phyloP scores from a whole-genome alignment of 2,113 vertebrate genomes.

The Gallinago media region DNA sequence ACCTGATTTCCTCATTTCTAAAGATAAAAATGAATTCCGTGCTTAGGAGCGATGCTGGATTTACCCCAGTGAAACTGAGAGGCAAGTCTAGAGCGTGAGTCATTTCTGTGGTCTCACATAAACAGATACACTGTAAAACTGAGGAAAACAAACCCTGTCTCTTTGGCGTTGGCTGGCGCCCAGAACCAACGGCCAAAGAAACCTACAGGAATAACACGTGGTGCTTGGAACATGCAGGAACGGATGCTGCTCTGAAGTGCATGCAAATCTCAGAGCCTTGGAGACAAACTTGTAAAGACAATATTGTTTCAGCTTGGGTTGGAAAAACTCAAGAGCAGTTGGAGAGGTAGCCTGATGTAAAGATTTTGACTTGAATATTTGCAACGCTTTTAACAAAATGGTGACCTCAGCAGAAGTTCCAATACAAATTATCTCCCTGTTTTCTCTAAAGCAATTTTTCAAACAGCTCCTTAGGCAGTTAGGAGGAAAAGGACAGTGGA shows the following conservation, averaged over 20 bases:
- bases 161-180: background rate
- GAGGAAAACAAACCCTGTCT: background rate
- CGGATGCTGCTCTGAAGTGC: background rate
- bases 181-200: background rate
- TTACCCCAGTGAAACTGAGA: background rate
- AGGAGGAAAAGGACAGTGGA: background rate
- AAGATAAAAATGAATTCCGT: background rate
- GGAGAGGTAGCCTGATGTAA: background rate
- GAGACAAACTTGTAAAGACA: background rate
- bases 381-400: background rate
- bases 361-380: background rate
- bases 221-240: background rate
- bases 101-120: background rate
- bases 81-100: background rate
- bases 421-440: background rate
- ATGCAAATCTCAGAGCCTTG: background rate
- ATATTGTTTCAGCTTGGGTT: background rate
- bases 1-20: background rate
- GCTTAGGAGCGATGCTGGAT: background rate
- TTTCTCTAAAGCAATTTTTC: background rate
- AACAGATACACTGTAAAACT: background rate
- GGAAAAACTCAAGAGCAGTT: background rate
- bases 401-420: background rate
- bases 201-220: background rate
- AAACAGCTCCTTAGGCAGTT: background rate